A percentile compares a stretch with the other conserved stretches of the same genome.
These are phyloP conservation scores for Xenentodon cancila DNA, from an alignment of 2,797 vertebrate genomes.

Conservation along the genomic window DNA sequence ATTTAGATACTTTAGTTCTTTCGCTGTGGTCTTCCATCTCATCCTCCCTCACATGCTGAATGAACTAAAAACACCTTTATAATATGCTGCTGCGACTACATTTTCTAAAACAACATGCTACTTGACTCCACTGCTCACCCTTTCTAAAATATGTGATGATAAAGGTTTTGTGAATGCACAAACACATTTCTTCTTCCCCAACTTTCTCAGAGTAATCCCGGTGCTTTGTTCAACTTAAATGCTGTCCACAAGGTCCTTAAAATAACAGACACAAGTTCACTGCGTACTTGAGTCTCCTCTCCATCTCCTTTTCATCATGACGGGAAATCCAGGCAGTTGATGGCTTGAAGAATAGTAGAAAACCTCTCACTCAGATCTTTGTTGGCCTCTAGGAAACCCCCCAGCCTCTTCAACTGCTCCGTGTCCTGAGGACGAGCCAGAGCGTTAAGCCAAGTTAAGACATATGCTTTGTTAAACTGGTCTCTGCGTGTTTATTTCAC, in stretches of 20 bases:
- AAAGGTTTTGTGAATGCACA: no score
- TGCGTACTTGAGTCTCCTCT: neutral
- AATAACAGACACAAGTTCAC: neutral
- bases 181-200: no score
- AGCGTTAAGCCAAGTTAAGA: neutral
- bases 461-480: neutral
- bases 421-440: conserved; percentile 35
- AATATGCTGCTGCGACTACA: no score
- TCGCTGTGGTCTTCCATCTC: no score
- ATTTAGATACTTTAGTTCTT: no score
- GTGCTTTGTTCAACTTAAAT: neutral
- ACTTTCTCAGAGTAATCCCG: no score
- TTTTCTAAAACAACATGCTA: no score
- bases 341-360: conserved; percentile 58
- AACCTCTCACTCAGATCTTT: conserved; percentile 70
- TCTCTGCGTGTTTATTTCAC: conserved; percentile 25
- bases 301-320: neutral
- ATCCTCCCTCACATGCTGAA: no score
- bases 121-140: no score
- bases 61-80: no score
- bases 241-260: neutral
- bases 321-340: conserved; percentile 32
- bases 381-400: conserved; percentile 67
- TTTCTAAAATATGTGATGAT: no score
- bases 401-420: conserved; percentile 58